These are phyloP conservation scores for Ophiodon elongatus DNA, from an alignment of 2,113 vertebrate species.

Conservation along the genomic window DNA sequence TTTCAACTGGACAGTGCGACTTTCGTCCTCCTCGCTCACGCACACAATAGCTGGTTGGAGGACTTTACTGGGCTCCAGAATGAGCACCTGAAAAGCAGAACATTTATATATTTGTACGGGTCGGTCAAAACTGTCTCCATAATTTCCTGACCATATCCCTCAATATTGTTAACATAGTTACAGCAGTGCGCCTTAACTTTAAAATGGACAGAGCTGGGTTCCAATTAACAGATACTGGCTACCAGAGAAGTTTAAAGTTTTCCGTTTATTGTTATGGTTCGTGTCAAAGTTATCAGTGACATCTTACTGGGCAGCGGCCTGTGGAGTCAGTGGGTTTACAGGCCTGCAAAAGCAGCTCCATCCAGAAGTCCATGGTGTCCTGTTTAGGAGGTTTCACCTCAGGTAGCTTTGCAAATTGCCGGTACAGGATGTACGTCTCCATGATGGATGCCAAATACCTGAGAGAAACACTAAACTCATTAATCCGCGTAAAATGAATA, in stretches of 20 bases:
- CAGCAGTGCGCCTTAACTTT: not conserved
- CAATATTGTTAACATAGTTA: not conserved
- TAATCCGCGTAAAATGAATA: not conserved
- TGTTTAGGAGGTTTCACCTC: constrained; percentile 78
- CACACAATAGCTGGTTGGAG: constrained; percentile 85
- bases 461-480: not conserved
- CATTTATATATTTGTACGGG: not conserved
- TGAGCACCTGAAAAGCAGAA: constrained; percentile 84
- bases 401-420: constrained; percentile 83
- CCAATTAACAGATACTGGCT: not conserved
- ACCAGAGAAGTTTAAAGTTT: not conserved
- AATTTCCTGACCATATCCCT: not conserved
- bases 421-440: constrained; percentile 92
- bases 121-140: not conserved
- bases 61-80: constrained; percentile 89
- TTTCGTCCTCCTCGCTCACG: constrained; percentile 79
- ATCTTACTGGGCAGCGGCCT: constrained; percentile 85
- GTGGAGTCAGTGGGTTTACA: constrained; percentile 84
- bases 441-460: constrained; percentile 93
- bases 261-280: not conserved
- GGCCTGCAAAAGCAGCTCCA: constrained; percentile 87
- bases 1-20: constrained; percentile 82
- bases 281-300: not conserved
- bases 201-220: not conserved
- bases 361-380: constrained; percentile 89